phyloP scores from a whole-genome alignment of 2,888 invertebrate genomes.

The Morpho deidamia region DNA sequence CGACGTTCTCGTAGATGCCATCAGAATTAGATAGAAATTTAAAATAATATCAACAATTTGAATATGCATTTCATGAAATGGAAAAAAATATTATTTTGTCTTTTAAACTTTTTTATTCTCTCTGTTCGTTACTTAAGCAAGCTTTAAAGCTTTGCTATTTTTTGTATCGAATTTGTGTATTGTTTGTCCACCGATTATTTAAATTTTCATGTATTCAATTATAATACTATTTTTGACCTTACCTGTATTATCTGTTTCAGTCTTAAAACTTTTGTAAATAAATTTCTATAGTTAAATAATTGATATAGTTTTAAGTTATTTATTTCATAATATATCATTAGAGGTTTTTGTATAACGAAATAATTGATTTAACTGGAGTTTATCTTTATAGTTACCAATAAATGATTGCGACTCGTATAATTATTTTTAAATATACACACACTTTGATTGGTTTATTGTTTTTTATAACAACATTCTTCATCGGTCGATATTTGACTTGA shows the following conservation, averaged over 20 bases:
- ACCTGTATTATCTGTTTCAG: background rate
- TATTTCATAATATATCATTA: constrained; percentile 50
- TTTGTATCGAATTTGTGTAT: too few relatives aligned
- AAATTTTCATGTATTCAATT: constrained; percentile 7
- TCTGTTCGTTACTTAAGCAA: too few relatives aligned
- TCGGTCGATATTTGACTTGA: too few relatives aligned
- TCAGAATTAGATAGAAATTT: constrained; percentile 43
- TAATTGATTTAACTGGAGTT: constrained; percentile 16
- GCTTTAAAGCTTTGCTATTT: background rate
- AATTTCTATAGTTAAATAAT: constrained; percentile 25
- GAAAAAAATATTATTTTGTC: too few relatives aligned
- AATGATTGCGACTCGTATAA: constrained; percentile 29
- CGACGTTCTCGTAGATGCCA: constrained; percentile 61
- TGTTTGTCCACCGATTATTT: constrained; percentile 13
- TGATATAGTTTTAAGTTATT: constrained; percentile 42
- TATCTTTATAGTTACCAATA: constrained; percentile 46
- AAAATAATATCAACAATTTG: background rate
- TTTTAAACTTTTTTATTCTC: background rate
- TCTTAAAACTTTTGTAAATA: constrained; percentile 53
- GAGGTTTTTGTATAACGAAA: constrained; percentile 28
- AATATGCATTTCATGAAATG: too few relatives aligned
- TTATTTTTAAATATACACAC: constrained; percentile 24
- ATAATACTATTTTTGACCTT: background rate
- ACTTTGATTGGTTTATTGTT: constrained; percentile 22
- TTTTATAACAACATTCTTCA: background rate